Evolutionary conservation across 2,888 invertebrate species (phyloP), one percentile per base, ranked within the genome.

Genomic region (Heterodera filipjevi): DNA sequence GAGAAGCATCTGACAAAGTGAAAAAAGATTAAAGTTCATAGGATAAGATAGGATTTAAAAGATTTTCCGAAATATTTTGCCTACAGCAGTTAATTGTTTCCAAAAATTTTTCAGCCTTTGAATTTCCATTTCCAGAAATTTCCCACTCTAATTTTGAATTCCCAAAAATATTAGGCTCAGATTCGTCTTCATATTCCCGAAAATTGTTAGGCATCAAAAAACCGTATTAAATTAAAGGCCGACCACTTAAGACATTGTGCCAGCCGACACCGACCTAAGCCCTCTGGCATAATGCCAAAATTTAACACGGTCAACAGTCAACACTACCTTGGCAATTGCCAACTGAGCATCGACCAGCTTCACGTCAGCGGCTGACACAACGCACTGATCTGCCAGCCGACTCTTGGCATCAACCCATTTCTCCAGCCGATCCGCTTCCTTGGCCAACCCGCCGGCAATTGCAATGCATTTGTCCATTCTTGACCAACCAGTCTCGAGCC

Each of bases 351-450:
- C 68, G 14, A 96, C 95, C 93, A 96, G 94, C 77, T 95, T 92
- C 0, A 96, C 95, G 90, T 98, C 97, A 0, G 95, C 94, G 0
- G 96, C 95, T 87, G 98, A 95, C 0, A 96, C 96, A 30, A 97
- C 97, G 0, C 98, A 91, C 0, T 96, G 96, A 0, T 94, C 93
- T 90, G 98, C 92, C 96, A 98, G 96, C 85, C 95, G 93, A 87
- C 96, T 96, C 90, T 98, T 98, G 84, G 95, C 94, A 44, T 92
- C 92, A 70, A 97, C 91, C 96, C 97, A 98, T 78, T 93, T 93
- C 12, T 93, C 92, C 78, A 97, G 91, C 83, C 93, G 83, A n/a
- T 93, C 94, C 89, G 95, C 93, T 0, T 94, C 94, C 88, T 96
- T 96, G 85, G 94, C 93, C 92, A 97, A 95, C 90, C 95, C 95